Base-by-base conservation (phyloP, 2,113 vertebrate genomes). In the Misgurnus anguillicaudatus region DNA sequence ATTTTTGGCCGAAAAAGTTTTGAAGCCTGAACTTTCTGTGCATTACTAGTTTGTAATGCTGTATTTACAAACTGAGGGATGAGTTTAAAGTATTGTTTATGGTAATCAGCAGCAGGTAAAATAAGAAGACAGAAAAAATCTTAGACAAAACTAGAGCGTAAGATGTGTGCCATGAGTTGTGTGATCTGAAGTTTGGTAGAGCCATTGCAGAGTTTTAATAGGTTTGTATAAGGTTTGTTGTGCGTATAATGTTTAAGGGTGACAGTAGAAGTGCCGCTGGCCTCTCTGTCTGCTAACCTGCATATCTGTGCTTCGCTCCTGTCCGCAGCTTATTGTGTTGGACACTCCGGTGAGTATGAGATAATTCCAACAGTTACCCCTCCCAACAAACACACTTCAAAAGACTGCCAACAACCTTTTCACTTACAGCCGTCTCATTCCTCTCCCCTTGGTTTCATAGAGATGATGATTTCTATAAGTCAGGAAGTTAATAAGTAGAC, bases 261-360 rank as follows among this genome's bases (percentile, higher is more conserved):
- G 62, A 51, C 71, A 63, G 21, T 63, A 71, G 77, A 42, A 57
- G 61, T 57, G 53, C 51, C 36, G 80, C n/a, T 41, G 39, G 80
- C 31, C n/a, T 48, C 67, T 13, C 11, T 66, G 87, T 17, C 11
- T 66, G 87, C 84, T 91, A 90, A 92, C 86, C 38, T 51, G 53
- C 83, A 64, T 91, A 87, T 93, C 77, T 93, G 70, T 92, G 87
- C 84, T 93, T 90, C 42, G 86, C 87, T 82, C 87, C 85, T 55
- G 82, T 86, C 92, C 93, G 90, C 95, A 99, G 96, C 93, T 98
- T 77, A 97, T 97, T 94, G 95, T 98, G 81, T 89, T 99, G 53
- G 95, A 97, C 38, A 94, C 94, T 6, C 98, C 96, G 90, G 96
- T 97, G 89, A 98, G 97, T 97, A 86, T 84, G 82, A 77, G 51